Evolutionary conservation across 2,888 invertebrate genomes (phyloP), one percentile per base, ranked within the genome.

Genomic region (Blomia tropicalis): DNA sequence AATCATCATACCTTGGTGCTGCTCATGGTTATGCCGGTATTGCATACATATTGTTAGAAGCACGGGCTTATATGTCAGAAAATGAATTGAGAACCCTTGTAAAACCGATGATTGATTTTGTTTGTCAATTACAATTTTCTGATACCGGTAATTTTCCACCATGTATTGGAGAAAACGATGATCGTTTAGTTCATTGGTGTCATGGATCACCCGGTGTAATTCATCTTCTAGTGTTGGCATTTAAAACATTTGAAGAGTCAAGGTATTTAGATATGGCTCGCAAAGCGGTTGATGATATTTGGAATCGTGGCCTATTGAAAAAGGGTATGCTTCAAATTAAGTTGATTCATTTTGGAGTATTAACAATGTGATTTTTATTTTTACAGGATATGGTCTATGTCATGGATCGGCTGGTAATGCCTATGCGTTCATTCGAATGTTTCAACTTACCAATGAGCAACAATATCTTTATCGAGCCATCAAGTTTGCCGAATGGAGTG

Each of bases 201-300:
- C 90, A 91, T 72, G 91, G 91, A n/a, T 87, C 89, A 25, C 87
- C 90, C 22, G 89, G 89, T 43, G 84, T 85, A 76, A 79, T 86
- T 17, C 81, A 83, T 68, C 75, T 71, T 31, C 66, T 82, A 68
- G 73, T 79, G 66, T 74, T 80, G 67, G 84, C 86, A 44, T 77
- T 81, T 70, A 77, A 83, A 78, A 84, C 85, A 73, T 65, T 31
- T 19, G 19, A 25, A n/a, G 65, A 43, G 7, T 14, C 22, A 7
- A 58, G 11, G 36, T 59, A 65, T 43, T 36, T 67, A 14, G 7
- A 64, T 36, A 63, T 44, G 47, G 87, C 87, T 17, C 66, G 80
- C 56, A 76, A 80, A 67, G 83, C 84, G 69, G 85, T 83, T 2
- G 84, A 88, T 59, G 79, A 85, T 14, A 79, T 87, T 64, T 91